These are phyloP conservation scores for Myotis vivesi DNA, from an alignment of 2,797 vertebrate species.

Conservation along the genomic window DNA sequence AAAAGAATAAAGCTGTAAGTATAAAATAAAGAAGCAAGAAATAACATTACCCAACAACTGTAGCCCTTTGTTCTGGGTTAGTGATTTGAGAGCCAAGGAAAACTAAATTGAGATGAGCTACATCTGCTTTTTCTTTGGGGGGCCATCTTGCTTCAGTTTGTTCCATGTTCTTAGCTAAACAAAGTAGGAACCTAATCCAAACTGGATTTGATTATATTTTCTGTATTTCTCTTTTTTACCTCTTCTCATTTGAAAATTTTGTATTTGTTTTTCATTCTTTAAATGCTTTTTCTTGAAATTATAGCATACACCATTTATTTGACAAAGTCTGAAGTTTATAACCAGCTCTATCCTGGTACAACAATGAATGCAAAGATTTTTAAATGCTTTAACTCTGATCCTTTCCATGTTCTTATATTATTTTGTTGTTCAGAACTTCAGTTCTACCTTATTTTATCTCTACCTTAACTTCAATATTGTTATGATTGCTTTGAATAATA, in stretches of 20 bases:
- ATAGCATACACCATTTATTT: not conserved
- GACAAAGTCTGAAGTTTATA: not conserved
- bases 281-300: constrained; percentile 39
- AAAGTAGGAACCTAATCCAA: not conserved
- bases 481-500: not conserved
- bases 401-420: not conserved
- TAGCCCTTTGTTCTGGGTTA: not conserved
- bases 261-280: constrained; percentile 38
- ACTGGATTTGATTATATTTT: not conserved
- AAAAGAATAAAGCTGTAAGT: not conserved
- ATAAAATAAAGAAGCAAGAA: not conserved
- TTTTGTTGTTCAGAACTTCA: not conserved
- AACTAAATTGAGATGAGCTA: not conserved
- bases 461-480: not conserved
- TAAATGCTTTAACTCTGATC: not conserved
- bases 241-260: not conserved
- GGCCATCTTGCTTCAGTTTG: not conserved
- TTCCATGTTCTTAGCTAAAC: constrained; percentile 5
- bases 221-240: not conserved
- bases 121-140: constrained; percentile 24
- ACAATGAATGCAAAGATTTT: not conserved
- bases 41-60: not conserved
- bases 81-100: not conserved
- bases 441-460: not conserved
- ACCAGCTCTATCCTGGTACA: not conserved